Evolutionary conservation across 2,888 invertebrate genomes (phyloP).

Genomic region (Vannuccia rotundouncinata): DNA sequence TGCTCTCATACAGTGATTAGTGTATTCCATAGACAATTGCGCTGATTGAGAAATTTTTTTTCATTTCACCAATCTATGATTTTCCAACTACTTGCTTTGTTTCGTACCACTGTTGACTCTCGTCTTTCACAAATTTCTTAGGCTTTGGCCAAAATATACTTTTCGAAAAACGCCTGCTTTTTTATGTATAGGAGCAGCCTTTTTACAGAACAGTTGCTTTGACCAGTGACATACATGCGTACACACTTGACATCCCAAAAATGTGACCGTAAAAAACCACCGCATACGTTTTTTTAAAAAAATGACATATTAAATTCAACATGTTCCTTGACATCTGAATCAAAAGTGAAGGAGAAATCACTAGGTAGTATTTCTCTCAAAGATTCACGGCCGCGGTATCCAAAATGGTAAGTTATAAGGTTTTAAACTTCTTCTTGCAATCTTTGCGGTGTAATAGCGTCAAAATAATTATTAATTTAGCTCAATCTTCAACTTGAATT

Average conservation of each 20-base stretch:
- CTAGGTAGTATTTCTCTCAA: neutral
- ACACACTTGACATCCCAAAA: neutral
- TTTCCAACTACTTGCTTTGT: neutral
- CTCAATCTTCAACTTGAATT: neutral
- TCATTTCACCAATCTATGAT: neutral
- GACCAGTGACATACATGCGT: neutral
- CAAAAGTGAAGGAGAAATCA: neutral
- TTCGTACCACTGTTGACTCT: neutral
- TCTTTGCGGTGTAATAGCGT: neutral
- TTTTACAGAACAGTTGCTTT: neutral
- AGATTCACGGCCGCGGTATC: neutral
- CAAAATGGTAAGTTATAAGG: neutral
- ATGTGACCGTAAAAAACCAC: neutral
- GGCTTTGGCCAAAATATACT: neutral
- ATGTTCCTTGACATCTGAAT: neutral
- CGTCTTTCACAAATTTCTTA: neutral
- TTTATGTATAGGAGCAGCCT: neutral
- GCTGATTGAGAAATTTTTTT: neutral
- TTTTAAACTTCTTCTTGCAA: neutral
- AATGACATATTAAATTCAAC: neutral
- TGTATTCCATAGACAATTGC: neutral
- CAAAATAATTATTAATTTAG: neutral
- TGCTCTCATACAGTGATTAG: neutral
- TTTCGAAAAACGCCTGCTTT: neutral
- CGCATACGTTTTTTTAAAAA: neutral